Percentiles rank a stretch among this genome's conserved stretches.
Conservation (phyloP, 2,113 vertebrate species). For the Mixornis gularis region DNA sequence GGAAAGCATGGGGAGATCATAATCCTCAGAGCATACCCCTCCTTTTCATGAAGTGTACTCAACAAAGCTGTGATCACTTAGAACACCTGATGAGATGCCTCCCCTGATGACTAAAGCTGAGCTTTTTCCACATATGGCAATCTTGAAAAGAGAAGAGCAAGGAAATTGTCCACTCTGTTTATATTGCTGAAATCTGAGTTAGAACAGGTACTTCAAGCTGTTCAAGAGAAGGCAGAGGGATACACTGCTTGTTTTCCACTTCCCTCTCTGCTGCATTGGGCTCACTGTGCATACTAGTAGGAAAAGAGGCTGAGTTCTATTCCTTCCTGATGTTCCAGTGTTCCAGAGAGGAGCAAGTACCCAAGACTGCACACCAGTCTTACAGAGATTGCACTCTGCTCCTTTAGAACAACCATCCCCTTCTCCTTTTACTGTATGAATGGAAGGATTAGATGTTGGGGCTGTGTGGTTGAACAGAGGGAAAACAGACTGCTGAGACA, state of each 20-base stretch:
- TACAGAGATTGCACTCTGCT: not conserved
- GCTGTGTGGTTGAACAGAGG: not conserved
- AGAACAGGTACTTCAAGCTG: not conserved
- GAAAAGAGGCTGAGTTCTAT: not conserved
- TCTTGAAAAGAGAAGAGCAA: not conserved
- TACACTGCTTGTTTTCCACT: not conserved
- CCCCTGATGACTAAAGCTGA: not conserved
- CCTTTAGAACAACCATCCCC: not conserved
- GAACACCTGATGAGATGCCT: not conserved
- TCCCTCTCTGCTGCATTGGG: not conserved
- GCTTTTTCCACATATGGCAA: not conserved
- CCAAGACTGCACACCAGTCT: accelerated
- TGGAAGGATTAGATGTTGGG: not conserved
- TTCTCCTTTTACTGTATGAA: not conserved
- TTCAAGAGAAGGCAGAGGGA: not conserved
- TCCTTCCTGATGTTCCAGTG: not conserved
- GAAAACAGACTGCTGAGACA: not conserved
- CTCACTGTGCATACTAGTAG: not conserved
- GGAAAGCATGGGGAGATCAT: not conserved
- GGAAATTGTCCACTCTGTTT: not conserved
- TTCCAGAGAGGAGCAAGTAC: not conserved
- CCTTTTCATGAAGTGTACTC: not conserved
- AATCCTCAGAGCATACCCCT: not conserved
- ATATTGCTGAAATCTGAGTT: not conserved
- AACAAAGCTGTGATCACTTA: not conserved